Percentiles rank a stretch among this genome's conserved stretches.
These are phyloP conservation scores for Chitala chitala DNA, from an alignment of 2,113 vertebrate species.

Conservation along the genomic window DNA sequence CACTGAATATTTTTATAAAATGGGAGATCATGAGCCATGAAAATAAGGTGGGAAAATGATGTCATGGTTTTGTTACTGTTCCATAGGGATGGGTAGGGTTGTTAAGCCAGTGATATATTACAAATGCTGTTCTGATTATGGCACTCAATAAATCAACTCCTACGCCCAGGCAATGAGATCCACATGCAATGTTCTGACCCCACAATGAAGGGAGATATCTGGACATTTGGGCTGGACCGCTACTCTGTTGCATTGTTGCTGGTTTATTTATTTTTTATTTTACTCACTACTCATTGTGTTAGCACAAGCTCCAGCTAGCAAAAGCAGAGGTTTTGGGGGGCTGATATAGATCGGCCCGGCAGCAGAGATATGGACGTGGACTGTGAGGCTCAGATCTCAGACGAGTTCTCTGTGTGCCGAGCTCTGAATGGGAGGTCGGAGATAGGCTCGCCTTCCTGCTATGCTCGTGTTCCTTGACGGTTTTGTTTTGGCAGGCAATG, in stretches of 20 bases:
- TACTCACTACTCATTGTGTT: background rate
- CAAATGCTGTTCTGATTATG: background rate
- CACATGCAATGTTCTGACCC: too few species aligned
- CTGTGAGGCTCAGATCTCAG: background rate
- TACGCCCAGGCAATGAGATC: background rate
- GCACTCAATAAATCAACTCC: background rate
- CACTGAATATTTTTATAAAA: background rate
- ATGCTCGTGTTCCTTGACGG: background rate
- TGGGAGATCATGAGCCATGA: background rate
- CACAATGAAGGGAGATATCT: background rate
- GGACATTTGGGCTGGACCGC: background rate
- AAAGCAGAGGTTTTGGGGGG: too few species aligned
- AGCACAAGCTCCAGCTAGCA: background rate
- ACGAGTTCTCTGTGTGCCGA: background rate
- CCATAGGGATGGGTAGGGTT: background rate
- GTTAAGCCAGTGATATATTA: background rate
- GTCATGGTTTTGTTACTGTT: background rate
- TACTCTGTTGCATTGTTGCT: background rate
- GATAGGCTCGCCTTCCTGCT: background rate
- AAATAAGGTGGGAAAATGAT: background rate
- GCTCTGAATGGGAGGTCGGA: background rate
- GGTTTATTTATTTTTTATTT: background rate
- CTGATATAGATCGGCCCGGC: background rate
- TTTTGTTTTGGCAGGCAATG: background rate
- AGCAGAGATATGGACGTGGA: background rate